Percentiles rank a stretch among this genome's conserved stretches.
phyloP scores from a whole-genome alignment of 2,797 vertebrate genomes.

The Vireo griseus region DNA sequence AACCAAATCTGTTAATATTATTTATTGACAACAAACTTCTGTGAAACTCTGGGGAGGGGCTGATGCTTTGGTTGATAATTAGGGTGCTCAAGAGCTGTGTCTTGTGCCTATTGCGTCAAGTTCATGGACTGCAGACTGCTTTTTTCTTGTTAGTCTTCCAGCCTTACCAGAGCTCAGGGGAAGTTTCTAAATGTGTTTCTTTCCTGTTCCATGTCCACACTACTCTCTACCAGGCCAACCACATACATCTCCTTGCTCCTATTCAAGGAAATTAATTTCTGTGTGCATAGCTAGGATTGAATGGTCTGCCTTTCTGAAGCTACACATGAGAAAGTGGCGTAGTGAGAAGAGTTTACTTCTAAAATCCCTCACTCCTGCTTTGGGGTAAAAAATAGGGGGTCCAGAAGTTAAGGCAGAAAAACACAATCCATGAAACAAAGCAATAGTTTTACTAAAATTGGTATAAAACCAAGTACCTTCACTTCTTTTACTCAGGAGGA shows the following conservation, averaged over 20 bases:
- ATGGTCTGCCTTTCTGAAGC: background rate
- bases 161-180: background rate
- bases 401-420: background rate
- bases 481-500: background rate
- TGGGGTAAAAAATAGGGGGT: background rate
- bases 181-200: background rate
- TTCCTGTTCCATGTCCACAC: background rate
- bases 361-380: background rate
- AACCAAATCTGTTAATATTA: background rate
- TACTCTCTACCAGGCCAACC: background rate
- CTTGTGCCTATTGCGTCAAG: background rate
- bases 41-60: background rate
- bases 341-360: background rate
- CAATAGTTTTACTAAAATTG: background rate
- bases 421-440: background rate
- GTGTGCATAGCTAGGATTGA: background rate
- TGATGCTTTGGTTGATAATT: background rate
- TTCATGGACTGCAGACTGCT: background rate
- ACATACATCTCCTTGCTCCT: background rate
- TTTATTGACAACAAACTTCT: background rate
- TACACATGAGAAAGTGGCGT: accelerated
- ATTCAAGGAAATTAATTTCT: background rate
- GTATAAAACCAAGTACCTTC: background rate
- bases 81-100: background rate
- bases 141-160: background rate